Conservation (phyloP, 2,888 invertebrate species). For the Polylopha cassiicola region DNA sequence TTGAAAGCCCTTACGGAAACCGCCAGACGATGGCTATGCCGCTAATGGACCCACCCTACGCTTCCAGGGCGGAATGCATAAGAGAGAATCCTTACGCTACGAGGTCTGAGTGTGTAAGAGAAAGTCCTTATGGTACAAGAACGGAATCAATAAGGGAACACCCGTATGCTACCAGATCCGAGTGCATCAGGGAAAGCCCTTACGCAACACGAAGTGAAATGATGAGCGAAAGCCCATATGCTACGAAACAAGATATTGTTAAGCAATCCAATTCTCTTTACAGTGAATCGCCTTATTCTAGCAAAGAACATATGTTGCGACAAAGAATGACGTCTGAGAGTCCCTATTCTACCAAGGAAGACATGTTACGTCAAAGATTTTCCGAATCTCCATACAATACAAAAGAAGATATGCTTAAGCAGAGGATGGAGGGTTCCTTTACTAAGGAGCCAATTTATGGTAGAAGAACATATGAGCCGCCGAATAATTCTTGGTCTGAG, state of each 20-base stretch:
- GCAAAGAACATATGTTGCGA: constrained; percentile 66
- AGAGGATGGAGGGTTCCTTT: constrained; percentile 56
- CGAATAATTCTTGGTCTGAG: constrained; percentile 62
- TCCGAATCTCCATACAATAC: constrained; percentile 72
- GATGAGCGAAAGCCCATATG: constrained; percentile 42
- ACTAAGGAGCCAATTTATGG: constrained; percentile 62
- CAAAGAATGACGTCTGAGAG: constrained; percentile 60
- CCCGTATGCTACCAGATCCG: constrained; percentile 29
- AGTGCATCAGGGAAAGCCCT: constrained; percentile 29
- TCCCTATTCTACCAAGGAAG: constrained; percentile 70
- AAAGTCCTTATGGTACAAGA: constrained; percentile 33
- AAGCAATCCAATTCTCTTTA: constrained; percentile 57
- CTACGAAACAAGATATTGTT: constrained; percentile 46
- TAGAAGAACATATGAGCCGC: constrained; percentile 65
- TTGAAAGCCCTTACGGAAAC: constrained; percentile 66
- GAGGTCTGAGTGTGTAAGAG: constrained; percentile 41
- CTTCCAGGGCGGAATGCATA: constrained; percentile 43
- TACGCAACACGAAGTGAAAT: constrained; percentile 41
- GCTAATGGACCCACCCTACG: constrained; percentile 57
- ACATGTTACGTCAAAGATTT: constrained; percentile 70
- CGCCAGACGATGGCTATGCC: constrained; percentile 61
- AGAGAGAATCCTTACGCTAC: constrained; percentile 39
- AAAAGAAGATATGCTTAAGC: constrained; percentile 69
- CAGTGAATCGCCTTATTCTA: constrained; percentile 66
- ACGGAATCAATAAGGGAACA: constrained; percentile 32